These are phyloP conservation scores for Rhinoderma darwinii DNA, from an alignment of 2,113 vertebrate genomes.

Conservation along the genomic window DNA sequence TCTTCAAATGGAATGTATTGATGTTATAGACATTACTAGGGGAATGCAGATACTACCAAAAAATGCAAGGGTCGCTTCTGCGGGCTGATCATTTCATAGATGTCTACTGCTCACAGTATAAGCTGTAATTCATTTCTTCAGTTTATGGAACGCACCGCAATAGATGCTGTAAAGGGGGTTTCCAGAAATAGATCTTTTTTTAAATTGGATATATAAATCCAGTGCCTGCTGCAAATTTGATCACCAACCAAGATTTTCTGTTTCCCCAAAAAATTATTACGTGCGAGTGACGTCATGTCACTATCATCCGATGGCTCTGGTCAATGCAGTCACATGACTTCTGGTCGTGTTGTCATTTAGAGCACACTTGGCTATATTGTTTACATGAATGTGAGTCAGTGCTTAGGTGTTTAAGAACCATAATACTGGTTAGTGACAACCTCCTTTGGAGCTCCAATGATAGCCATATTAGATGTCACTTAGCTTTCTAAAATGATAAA, in stretches of 20 bases:
- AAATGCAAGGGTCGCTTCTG: neutral
- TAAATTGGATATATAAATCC: neutral
- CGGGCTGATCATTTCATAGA: neutral
- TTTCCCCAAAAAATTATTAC: too few relatives aligned
- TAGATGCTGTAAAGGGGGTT: neutral
- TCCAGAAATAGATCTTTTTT: neutral
- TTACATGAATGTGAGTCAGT: neutral
- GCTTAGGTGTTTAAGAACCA: neutral
- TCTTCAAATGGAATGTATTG: slow-evolving; percentile 4
- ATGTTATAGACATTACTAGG: slow-evolving; percentile 18
- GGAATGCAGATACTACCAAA: slow-evolving; percentile 51
- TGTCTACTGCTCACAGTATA: neutral
- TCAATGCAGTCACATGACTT: too few relatives aligned
- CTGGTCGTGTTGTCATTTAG: too few relatives aligned
- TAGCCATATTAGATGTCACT: too few relatives aligned
- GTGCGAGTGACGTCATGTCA: too few relatives aligned
- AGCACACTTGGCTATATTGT: too few relatives aligned
- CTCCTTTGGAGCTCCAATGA: too few relatives aligned
- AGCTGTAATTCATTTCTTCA: neutral
- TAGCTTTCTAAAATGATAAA: too few relatives aligned
- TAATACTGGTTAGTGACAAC: neutral
- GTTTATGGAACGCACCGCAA: too few relatives aligned
- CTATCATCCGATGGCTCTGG: too few relatives aligned
- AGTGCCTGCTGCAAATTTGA: neutral
- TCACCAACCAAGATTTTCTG: neutral